Percentiles rank a stretch among this genome's conserved stretches.
Evolutionary conservation across 2,797 vertebrate genomes (phyloP).

Genomic region (Falco peregrinus): DNA sequence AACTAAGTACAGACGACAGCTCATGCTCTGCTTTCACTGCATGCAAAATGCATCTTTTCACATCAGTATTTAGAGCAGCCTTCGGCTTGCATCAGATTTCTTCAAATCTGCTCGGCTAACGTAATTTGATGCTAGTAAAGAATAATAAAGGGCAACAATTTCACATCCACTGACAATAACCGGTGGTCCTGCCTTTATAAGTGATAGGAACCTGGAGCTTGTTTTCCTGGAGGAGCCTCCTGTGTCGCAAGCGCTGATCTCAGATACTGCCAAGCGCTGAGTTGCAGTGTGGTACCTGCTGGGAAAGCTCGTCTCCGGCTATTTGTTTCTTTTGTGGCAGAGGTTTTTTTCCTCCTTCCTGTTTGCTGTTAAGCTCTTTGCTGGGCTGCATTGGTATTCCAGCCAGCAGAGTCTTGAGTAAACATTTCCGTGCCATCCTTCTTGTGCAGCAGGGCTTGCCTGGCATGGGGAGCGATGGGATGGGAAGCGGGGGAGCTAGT

Average conservation of each 20-base stretch:
- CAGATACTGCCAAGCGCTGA: not conserved
- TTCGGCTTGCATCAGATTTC: not conserved
- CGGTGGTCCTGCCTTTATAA: not conserved
- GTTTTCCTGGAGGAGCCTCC: not conserved
- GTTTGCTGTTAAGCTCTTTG: not conserved
- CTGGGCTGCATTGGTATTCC: conserved; percentile 40
- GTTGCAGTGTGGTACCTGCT: conserved; percentile 9
- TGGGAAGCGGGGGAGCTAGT: not conserved
- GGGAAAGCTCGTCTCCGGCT: not conserved
- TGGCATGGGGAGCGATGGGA: not conserved
- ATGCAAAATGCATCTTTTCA: not conserved
- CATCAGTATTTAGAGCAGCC: not conserved
- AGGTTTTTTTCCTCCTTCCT: not conserved
- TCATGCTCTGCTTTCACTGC: not conserved
- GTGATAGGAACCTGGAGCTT: not conserved
- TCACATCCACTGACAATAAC: not conserved
- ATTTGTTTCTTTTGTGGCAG: not conserved
- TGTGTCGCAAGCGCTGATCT: not conserved
- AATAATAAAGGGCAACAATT: not conserved
- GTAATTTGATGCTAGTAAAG: not conserved
- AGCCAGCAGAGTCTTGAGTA: not conserved
- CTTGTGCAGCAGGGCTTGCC: not conserved
- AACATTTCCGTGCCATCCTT: not conserved
- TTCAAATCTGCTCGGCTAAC: not conserved
- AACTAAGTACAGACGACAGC: not conserved